Base-by-base conservation (phyloP, 1,140 invertebrate genomes). In the Apis laboriosa region DNA sequence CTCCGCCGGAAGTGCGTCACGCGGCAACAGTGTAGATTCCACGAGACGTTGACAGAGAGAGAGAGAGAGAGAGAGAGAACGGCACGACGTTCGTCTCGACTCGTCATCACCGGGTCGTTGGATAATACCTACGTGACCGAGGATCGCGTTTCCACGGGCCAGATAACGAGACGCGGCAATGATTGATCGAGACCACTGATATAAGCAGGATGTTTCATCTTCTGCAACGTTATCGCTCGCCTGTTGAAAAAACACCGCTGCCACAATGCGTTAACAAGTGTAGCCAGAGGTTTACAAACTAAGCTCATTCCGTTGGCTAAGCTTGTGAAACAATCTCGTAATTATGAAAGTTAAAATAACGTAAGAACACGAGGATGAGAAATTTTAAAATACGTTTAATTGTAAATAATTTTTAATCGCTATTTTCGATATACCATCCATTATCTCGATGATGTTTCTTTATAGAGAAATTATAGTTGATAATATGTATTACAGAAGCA, bases 1-100 rank as follows among this genome's bases (percentile, higher is more conserved):
- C 77, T 60, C 71, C 73, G 73, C 71, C 84, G 93, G 93, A 93
- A 93, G 92, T 93, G 92, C 93, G 93, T 93, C 93, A 93, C 87
- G 85, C 81, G 75, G 78, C 71, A 43, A 43, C 34, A 66, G 68
- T 86, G 86, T 88, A 86, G 89, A 90, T 90, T 92, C 90, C 86
- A 88, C 85, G 85, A 91, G 87, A 83, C 87, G 83, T 34, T 34
- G 34, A 34, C 34, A 34, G 34, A 2, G 34, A 34, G 34, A 34
- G 63, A 53, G 24, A 7, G 34, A 13, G 12, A 9, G 15, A 55
- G 34, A 49, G 17, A 34, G 63, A 53, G 24, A 7, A 19, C 7
- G 11, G 53, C 21, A 11, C 76, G 79, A 55, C 61, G 72, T 84
- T 84, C 68, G 86, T 84, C 24, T 24, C 77, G 70, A 75, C 64